A percentile compares a stretch with the other conserved stretches of the same genome.
These are phyloP conservation scores for Ascidia mentula DNA, from an alignment of 23 tunicate species.

Conservation along the genomic window DNA sequence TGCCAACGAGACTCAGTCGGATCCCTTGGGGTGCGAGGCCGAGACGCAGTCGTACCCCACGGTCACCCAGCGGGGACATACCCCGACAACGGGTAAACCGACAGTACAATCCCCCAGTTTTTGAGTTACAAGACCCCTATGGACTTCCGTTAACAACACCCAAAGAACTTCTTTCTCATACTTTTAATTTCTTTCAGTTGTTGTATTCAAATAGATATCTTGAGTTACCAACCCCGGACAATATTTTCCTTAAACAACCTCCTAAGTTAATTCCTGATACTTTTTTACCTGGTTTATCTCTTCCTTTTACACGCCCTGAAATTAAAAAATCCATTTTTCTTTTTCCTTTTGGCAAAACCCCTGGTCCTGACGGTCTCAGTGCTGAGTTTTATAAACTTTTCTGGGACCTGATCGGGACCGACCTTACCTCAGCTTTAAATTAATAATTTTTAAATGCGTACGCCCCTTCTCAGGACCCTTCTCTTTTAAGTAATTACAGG, in stretches of 20 bases:
- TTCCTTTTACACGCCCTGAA: background rate
- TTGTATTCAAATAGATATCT: background rate
- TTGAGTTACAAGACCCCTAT: no score
- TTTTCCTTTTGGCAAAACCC: background rate
- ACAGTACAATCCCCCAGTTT: no score
- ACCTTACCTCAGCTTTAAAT: background rate
- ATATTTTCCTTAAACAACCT: background rate
- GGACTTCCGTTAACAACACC: no score
- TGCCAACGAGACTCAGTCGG: no score
- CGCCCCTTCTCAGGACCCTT: background rate
- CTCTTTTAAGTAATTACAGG: slow-evolving; percentile 5
- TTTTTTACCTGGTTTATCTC: background rate
- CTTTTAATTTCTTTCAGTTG: background rate
- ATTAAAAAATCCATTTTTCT: background rate
- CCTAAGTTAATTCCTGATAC: background rate
- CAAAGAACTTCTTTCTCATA: background rate
- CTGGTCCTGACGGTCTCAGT: slow-evolving; percentile 5
- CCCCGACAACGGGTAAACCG: no score
- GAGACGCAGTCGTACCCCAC: no score
- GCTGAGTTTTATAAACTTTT: background rate
- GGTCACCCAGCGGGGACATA: no score
- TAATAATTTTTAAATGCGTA: background rate
- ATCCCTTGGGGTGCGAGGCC: no score
- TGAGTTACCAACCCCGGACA: background rate
- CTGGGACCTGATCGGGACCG: slow-evolving; percentile 1